Evolutionary conservation across 2,113 vertebrate genomes (phyloP).

Genomic region (Cichladusa arquata): DNA sequence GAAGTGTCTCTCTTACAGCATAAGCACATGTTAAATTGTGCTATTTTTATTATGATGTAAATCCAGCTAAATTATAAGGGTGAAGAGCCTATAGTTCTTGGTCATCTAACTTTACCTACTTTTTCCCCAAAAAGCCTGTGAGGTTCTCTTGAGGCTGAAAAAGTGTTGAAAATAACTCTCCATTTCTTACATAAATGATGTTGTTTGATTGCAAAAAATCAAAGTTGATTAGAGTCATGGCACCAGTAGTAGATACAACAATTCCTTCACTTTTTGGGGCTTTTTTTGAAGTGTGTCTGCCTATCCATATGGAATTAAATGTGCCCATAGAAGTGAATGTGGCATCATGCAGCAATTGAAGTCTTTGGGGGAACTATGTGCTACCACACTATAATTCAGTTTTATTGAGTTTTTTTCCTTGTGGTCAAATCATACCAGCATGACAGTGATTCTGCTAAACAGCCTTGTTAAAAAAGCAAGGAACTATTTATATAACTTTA

Average conservation of each 20-base stretch:
- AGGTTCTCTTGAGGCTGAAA: not conserved
- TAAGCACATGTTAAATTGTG: not conserved
- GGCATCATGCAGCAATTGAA: not conserved
- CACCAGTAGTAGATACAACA: not conserved
- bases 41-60: not conserved
- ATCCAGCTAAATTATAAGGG: not conserved
- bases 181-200: fast-evolving
- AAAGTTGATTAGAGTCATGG: not conserved
- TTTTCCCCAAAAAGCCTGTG: not conserved
- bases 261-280: not conserved
- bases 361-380: not conserved
- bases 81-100: not conserved
- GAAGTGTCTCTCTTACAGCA: not conserved
- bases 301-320: not conserved
- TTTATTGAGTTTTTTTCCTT: not conserved
- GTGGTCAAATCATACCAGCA: not conserved
- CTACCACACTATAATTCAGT: not conserved
- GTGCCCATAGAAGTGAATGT: not conserved
- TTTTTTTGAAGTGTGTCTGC: not conserved
- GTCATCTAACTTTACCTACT: not conserved
- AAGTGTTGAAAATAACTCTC: not conserved
- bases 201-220: not conserved
- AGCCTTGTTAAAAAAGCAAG: not conserved
- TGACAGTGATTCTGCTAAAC: not conserved
- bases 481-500: not conserved